These are phyloP conservation scores for Musca vetustissima DNA, from an alignment of 1,140 invertebrate species.

Conservation along the genomic window DNA sequence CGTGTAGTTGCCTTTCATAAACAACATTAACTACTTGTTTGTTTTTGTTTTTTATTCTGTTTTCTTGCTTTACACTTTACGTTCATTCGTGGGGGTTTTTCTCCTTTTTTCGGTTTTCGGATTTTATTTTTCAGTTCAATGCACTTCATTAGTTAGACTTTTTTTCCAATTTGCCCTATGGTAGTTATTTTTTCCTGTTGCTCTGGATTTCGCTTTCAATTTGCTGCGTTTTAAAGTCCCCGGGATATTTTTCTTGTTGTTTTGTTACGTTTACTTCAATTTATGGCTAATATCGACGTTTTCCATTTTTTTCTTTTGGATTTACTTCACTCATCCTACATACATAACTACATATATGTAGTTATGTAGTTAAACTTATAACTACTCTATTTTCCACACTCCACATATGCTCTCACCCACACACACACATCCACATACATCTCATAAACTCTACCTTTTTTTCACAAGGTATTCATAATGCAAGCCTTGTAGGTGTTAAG, in stretches of 20 bases:
- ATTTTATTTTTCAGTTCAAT: conserved; percentile 7
- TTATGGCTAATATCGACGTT: too few species aligned
- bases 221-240: background rate
- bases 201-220: background rate
- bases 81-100: background rate
- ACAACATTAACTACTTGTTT: too few species aligned
- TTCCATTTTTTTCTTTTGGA: too few species aligned
- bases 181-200: background rate
- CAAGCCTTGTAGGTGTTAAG: conserved; percentile 1
- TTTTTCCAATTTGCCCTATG: background rate
- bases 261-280: background rate
- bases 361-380: background rate
- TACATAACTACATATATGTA: background rate
- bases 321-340: background rate
- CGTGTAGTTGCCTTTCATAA: too few species aligned
- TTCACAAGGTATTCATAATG: background rate
- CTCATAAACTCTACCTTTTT: background rate
- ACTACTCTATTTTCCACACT: background rate
- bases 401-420: background rate
- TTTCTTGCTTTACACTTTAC: background rate
- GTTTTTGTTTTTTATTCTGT: background rate
- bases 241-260: background rate
- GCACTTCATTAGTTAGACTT: conserved; percentile 10
- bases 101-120: background rate
- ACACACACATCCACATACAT: background rate